These are phyloP conservation scores for Cichlasoma orientale DNA, from an alignment of 2,797 vertebrate genomes.

Conservation along the genomic window DNA sequence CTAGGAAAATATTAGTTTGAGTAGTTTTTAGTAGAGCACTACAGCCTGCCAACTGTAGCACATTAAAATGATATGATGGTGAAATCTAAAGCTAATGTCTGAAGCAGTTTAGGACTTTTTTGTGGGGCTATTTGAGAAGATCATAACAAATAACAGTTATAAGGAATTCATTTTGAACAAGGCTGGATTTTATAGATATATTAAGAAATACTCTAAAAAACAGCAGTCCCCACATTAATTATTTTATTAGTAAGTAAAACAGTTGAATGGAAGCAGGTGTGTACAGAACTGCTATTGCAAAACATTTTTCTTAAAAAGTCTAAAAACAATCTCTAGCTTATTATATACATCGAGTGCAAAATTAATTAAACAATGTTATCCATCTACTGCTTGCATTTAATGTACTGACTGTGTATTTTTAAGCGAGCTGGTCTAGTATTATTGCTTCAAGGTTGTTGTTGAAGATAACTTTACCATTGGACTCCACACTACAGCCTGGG, in stretches of 20 bases:
- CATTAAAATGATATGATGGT: slow-evolving; percentile 8
- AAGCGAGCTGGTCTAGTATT: slow-evolving; percentile 76
- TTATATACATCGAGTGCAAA: background rate
- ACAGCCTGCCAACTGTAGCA: slow-evolving; percentile 7
- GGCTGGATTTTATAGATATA: background rate
- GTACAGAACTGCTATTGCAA: background rate
- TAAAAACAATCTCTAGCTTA: background rate
- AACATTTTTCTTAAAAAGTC: too few species aligned
- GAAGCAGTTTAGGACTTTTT: slow-evolving; percentile 6
- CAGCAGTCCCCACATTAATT: background rate
- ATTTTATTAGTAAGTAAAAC: background rate
- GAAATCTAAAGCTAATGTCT: background rate
- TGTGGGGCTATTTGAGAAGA: background rate
- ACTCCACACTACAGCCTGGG: slow-evolving; percentile 83
- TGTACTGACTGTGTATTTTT: background rate
- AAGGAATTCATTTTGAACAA: background rate
- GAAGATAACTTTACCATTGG: slow-evolving; percentile 86
- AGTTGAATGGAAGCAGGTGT: background rate
- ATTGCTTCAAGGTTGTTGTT: slow-evolving; percentile 87
- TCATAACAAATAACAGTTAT: background rate
- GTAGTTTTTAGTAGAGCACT: background rate
- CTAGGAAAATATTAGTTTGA: background rate
- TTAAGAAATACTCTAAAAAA: background rate
- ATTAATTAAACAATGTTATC: background rate
- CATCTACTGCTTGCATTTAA: background rate